Evolutionary conservation across 2,888 invertebrate species (phyloP).

Genomic region (Yponomeuta malinellus): DNA sequence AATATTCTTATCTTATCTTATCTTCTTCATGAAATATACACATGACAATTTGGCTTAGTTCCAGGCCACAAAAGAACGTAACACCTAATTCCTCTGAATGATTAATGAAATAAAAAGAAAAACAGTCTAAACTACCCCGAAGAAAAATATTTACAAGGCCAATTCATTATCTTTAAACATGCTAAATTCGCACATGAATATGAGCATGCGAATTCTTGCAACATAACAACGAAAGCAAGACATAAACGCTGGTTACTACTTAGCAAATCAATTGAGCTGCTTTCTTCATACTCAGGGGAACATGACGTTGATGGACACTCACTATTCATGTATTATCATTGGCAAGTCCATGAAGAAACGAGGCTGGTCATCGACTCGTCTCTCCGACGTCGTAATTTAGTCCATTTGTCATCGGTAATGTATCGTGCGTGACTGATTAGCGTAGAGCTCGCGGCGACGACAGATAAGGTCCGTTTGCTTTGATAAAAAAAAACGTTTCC

Average conservation of each 20-base stretch:
- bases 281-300: not conserved
- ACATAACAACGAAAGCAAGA: not conserved
- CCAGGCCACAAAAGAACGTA: slow-evolving; percentile 33
- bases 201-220: not conserved
- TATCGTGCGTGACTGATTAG: slow-evolving; percentile 19
- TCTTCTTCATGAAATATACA: slow-evolving; percentile 25
- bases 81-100: not conserved
- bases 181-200: not conserved
- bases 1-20: no score
- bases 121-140: not conserved
- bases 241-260: not conserved
- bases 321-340: slow-evolving; percentile 6
- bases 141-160: not conserved
- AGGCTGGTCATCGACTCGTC: not conserved
- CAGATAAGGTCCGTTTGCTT: slow-evolving; percentile 4
- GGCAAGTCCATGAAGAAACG: slow-evolving; percentile 4
- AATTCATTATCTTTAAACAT: not conserved
- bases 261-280: not conserved
- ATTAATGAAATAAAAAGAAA: not conserved
- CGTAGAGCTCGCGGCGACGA: slow-evolving; percentile 6
- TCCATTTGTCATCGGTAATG: slow-evolving; percentile 17
- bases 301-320: not conserved
- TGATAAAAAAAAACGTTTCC: not conserved
- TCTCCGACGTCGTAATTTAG: slow-evolving; percentile 9
- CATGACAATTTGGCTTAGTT: slow-evolving; percentile 48